Conservation (phyloP, 1,140 invertebrate species). For the Laodelphax striatellus region DNA sequence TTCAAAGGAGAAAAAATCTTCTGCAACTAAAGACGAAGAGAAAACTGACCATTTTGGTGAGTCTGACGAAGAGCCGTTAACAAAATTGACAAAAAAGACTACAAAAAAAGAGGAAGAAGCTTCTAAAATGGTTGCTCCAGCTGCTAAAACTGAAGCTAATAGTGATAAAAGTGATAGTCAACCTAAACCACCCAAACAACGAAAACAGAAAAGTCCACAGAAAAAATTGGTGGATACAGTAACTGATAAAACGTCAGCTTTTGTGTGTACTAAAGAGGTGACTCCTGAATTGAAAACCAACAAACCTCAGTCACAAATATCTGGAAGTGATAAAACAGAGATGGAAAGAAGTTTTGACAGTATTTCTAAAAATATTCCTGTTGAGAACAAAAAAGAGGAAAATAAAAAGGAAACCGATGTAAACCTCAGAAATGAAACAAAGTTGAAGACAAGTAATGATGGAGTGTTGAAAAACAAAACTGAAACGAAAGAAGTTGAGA, state of each 20-base stretch:
- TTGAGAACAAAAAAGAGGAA: constrained; percentile 1
- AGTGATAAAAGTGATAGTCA: neutral
- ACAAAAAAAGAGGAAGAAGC: neutral
- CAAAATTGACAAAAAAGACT: neutral
- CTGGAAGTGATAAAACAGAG: no score
- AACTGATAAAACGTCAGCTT: no score
- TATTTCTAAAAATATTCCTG: no score
- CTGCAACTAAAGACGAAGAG: no score
- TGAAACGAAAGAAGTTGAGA: neutral
- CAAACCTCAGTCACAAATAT: no score
- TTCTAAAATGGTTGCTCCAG: neutral
- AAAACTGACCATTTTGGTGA: constrained; percentile 9
- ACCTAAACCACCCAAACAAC: constrained; percentile 7
- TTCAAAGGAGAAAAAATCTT: no score
- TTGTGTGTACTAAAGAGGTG: neutral
- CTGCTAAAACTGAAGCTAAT: constrained; percentile 4
- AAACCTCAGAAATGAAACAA: constrained; percentile 6
- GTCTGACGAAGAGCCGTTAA: constrained; percentile 24
- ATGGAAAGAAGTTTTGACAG: no score
- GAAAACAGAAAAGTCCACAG: constrained; percentile 2
- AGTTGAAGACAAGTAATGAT: constrained; percentile 11
- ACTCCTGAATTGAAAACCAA: no score
- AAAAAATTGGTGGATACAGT: no score
- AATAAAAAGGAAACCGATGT: constrained; percentile 5
- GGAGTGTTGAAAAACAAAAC: neutral